phyloP scores from a whole-genome alignment of 2,888 invertebrate species.

The Sarcophaga subvicina region DNA sequence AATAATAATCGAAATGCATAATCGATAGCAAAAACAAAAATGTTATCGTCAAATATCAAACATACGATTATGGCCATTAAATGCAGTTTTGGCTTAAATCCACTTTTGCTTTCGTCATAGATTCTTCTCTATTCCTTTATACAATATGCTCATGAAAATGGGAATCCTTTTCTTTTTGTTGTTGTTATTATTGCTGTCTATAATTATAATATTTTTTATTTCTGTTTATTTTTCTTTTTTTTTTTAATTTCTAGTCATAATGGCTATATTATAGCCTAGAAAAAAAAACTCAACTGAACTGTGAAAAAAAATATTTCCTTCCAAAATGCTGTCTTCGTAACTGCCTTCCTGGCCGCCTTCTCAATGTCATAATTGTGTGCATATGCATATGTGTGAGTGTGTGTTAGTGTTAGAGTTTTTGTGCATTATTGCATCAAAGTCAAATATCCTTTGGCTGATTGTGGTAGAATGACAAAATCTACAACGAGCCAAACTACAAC shows the following conservation, averaged over 20 bases:
- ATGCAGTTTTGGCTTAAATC: slow-evolving; percentile 15
- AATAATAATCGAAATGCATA: no score
- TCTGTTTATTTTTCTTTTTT: neutral
- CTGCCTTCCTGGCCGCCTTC: slow-evolving; percentile 7
- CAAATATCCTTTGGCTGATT: slow-evolving; percentile 26
- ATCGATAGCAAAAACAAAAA: neutral
- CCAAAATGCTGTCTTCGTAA: neutral
- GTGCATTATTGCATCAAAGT: slow-evolving; percentile 30
- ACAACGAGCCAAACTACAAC: neutral
- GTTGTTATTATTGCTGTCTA: neutral
- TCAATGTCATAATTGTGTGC: slow-evolving; percentile 20
- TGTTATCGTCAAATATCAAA: neutral
- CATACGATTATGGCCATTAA: neutral
- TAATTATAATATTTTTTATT: neutral
- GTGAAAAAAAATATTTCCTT: slow-evolving; percentile 25
- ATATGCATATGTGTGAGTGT: neutral
- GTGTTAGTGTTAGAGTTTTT: neutral
- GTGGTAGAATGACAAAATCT: slow-evolving; percentile 18
- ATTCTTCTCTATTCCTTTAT: neutral
- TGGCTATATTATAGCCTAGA: slow-evolving; percentile 7
- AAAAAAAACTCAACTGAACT: neutral
- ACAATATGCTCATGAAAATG: neutral
- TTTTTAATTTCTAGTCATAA: neutral
- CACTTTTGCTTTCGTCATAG: slow-evolving; percentile 28
- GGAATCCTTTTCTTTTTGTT: neutral